Percentiles rank a stretch among this genome's conserved stretches.
phyloP scores from a whole-genome alignment of 2,888 invertebrate genomes.

The Saturnia japonica region DNA sequence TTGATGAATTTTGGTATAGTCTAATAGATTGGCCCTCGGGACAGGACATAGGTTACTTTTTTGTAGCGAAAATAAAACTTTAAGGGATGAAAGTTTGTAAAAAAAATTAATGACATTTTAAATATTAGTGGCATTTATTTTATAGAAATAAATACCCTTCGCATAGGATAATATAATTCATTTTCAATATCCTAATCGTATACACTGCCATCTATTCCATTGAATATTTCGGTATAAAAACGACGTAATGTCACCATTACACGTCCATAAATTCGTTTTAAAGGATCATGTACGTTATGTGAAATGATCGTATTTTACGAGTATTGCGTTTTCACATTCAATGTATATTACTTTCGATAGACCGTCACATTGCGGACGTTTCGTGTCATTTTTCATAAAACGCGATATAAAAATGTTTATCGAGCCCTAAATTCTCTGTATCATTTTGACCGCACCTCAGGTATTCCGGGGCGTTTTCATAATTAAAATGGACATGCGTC shows the following conservation, averaged over 20 bases:
- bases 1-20: no score
- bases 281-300: slow-evolving; percentile 25
- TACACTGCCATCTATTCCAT: neutral
- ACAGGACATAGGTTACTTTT: no score
- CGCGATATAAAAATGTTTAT: slow-evolving; percentile 60
- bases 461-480: slow-evolving; percentile 47
- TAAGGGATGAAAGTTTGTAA: no score
- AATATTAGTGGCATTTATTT: neutral
- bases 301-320: slow-evolving; percentile 37
- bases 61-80: no score
- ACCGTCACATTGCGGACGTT: neutral
- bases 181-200: neutral
- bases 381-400: slow-evolving; percentile 50
- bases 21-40: no score
- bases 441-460: slow-evolving; percentile 48
- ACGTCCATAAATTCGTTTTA: slow-evolving; percentile 28
- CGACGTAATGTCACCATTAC: slow-evolving; percentile 31
- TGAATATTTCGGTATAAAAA: neutral
- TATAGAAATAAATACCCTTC: neutral
- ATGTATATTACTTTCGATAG: slow-evolving; percentile 20
- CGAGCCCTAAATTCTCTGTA: slow-evolving; percentile 45
- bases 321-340: slow-evolving; percentile 35
- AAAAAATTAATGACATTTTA: no score
- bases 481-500: slow-evolving; percentile 70
- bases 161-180: neutral